A percentile compares a stretch with the other conserved stretches of the same genome.
phyloP scores from a whole-genome alignment of 2,113 vertebrate species.

The Vulpes ferrilata region DNA sequence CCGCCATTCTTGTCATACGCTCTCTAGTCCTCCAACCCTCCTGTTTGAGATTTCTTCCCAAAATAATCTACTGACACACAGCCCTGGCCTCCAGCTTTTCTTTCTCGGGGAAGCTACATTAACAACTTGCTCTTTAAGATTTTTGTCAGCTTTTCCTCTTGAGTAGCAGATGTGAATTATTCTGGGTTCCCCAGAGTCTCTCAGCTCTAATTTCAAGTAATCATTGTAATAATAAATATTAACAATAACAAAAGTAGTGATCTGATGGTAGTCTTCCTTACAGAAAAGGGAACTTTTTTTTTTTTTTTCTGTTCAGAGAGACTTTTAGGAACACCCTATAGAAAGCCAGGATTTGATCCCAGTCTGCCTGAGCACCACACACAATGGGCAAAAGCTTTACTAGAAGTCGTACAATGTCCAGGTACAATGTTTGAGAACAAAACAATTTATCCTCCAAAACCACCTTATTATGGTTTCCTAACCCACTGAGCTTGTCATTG shows the following conservation, averaged over 20 bases:
- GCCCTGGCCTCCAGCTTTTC: not conserved
- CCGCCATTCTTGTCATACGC: fast-evolving
- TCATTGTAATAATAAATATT: not conserved
- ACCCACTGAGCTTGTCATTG: not conserved
- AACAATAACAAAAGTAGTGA: not conserved
- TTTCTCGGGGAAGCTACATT: not conserved
- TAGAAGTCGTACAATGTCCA: not conserved
- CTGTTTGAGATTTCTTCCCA: not conserved
- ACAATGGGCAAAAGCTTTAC: not conserved
- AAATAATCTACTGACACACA: not conserved
- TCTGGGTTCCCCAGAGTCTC: not conserved
- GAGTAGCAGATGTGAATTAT: not conserved
- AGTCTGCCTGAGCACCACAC: not conserved
- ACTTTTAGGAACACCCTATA: not conserved
- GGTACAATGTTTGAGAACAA: not conserved
- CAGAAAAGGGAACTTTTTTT: not conserved
- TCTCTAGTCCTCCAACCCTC: not conserved
- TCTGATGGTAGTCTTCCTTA: not conserved
- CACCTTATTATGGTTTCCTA: not conserved
- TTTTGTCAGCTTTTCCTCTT: not conserved
- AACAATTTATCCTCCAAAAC: not conserved
- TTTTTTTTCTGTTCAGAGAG: not conserved
- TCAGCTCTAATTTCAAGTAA: not conserved
- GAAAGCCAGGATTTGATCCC: not conserved
- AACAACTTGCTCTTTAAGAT: not conserved